Percentiles rank a stretch among this genome's conserved stretches.
phyloP scores from a whole-genome alignment of 2,113 vertebrate genomes.

The Athene noctua region DNA sequence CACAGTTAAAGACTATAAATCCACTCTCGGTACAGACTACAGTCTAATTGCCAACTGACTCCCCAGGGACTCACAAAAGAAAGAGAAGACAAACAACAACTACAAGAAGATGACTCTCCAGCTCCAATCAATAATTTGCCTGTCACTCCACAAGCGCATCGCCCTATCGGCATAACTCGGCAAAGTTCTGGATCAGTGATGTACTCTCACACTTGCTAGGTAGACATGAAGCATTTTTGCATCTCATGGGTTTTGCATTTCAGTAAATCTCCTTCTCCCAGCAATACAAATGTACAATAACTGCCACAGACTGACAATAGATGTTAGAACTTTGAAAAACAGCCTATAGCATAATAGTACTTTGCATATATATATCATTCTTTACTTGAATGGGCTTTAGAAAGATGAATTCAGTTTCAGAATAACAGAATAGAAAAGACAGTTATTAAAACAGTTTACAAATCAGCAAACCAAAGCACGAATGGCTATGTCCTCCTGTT shows the following conservation, averaged over 20 bases:
- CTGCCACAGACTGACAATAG: background rate
- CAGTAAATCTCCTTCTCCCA: background rate
- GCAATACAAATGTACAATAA: background rate
- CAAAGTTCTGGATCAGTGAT: background rate
- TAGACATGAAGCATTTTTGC: background rate
- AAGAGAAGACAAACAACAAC: background rate
- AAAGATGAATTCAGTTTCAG: background rate
- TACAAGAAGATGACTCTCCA: background rate
- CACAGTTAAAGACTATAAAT: slow-evolving; percentile 18
- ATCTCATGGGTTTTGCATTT: background rate
- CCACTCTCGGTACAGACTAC: background rate
- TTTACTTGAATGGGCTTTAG: background rate
- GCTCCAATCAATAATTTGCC: slow-evolving; percentile 9
- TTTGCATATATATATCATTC: background rate
- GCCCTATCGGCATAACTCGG: background rate
- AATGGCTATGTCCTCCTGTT: background rate
- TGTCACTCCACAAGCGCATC: background rate
- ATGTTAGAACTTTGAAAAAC: background rate
- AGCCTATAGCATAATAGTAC: background rate
- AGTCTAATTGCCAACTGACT: background rate
- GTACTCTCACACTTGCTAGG: background rate
- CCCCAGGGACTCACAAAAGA: background rate
- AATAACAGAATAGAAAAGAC: background rate
- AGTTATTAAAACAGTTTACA: background rate
- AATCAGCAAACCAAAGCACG: background rate